phyloP scores from a whole-genome alignment of 2,797 vertebrate species.

The Phylloscopus collybita region DNA sequence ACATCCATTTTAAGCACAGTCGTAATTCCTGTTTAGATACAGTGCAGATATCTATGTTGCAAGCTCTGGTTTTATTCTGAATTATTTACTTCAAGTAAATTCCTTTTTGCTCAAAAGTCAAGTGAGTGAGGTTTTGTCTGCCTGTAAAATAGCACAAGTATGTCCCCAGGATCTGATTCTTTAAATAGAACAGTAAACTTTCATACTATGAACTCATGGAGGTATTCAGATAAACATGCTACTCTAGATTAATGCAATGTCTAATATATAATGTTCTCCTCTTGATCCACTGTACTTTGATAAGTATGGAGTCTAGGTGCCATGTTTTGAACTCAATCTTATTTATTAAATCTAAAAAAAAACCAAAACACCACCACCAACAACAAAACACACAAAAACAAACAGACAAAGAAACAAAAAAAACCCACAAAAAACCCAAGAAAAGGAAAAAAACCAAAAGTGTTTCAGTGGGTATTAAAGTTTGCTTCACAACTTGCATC shows the following conservation, averaged over 20 bases:
- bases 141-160: background rate
- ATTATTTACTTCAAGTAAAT: background rate
- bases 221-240: background rate
- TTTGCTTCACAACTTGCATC: background rate
- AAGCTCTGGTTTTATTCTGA: background rate
- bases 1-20: background rate
- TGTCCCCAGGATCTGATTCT: background rate
- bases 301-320: background rate
- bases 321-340: background rate
- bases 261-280: background rate
- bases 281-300: background rate
- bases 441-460: background rate
- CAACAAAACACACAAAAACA: background rate
- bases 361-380: too few species aligned
- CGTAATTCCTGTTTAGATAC: background rate
- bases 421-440: background rate
- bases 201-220: background rate
- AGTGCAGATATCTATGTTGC: background rate
- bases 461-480: background rate
- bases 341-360: background rate
- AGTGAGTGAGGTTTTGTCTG: background rate
- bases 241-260: background rate
- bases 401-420: too few species aligned
- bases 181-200: background rate
- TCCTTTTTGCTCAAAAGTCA: background rate